Evolutionary conservation across 2,113 vertebrate species (phyloP).

Genomic region (Nicator chloris): DNA sequence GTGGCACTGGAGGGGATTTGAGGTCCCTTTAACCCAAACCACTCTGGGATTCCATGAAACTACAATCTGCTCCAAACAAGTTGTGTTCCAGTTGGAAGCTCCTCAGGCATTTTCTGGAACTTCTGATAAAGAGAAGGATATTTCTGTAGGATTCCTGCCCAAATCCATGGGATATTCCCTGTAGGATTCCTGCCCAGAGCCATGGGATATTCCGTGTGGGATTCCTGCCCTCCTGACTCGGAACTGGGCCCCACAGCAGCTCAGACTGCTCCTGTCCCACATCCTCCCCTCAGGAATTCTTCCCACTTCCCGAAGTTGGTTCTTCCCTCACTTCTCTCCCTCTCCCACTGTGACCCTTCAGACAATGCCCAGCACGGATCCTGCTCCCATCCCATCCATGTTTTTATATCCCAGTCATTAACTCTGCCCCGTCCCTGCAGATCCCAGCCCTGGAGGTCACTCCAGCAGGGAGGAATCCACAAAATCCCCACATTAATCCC

Average conservation of each 20-base stretch:
- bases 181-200: background rate
- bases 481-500: fast-evolving
- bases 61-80: too few relatives aligned
- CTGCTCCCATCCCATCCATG: background rate
- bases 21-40: too few relatives aligned
- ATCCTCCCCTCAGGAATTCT: background rate
- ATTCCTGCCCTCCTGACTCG: background rate
- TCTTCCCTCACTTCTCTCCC: background rate
- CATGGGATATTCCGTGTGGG: background rate
- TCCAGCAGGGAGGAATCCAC: background rate
- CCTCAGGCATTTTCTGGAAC: too few relatives aligned
- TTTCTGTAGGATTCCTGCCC: too few relatives aligned
- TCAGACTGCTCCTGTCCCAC: background rate
- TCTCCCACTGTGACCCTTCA: fast-evolving
- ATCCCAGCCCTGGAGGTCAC: background rate
- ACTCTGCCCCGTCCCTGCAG: background rate
- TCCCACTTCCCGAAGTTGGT: fast-evolving
- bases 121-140: too few relatives aligned
- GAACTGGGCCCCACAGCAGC: background rate
- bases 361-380: background rate
- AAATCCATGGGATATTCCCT: background rate
- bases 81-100: too few relatives aligned
- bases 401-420: background rate
- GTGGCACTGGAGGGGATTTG: too few relatives aligned
- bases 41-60: too few relatives aligned